Evolutionary conservation across 2,888 invertebrate genomes (phyloP), one percentile per base, ranked within the genome.

Genomic region (Thymelicus acteon): DNA sequence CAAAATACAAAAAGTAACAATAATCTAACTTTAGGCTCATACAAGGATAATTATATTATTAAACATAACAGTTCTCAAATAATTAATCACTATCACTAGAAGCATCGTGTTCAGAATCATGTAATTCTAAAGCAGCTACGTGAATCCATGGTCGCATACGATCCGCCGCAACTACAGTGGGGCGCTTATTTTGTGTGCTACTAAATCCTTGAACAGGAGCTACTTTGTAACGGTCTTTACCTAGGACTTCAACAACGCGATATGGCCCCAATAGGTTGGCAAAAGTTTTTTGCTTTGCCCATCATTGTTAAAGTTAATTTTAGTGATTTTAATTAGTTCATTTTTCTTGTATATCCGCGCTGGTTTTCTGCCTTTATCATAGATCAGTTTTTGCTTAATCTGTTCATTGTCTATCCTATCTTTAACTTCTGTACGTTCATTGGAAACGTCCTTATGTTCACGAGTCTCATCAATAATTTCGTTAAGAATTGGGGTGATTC

Each of bases 231-330:
- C 67, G 60, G 47, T 78, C 77, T 12, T 75, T 77, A 7, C 72
- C 76, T 19, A 77, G 31, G 7, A 72, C 68, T 44, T 40, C 40
- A 8, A 47, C 13, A 1, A 79, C 73, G 3, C 71, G 60, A 63
- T 68, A 78, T 1, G 78, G 77, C 1, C 76, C 76, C 44, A 62
- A 54, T 73, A 77, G 0, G 72, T 31, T 0, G 77, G 75, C 31
- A 76, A 47, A 2, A 77, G 69, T 13, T 79, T 79, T 7, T 65
- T 77, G 57, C 77, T 79, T 19, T 78, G 72, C 0, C 79, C 79
- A 6, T 79, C 71, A 63, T 78, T 78, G 7, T 67, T 57, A 60
- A 75, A 77, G 13, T 40, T 39, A 2, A 52, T 61, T 67, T 73
- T 74, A 1, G 74, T 74, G 2, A 78, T 73, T 75, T 76, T 77